These are phyloP conservation scores for Dendrolimus houi DNA, from an alignment of 2,888 invertebrate species.

Conservation along the genomic window DNA sequence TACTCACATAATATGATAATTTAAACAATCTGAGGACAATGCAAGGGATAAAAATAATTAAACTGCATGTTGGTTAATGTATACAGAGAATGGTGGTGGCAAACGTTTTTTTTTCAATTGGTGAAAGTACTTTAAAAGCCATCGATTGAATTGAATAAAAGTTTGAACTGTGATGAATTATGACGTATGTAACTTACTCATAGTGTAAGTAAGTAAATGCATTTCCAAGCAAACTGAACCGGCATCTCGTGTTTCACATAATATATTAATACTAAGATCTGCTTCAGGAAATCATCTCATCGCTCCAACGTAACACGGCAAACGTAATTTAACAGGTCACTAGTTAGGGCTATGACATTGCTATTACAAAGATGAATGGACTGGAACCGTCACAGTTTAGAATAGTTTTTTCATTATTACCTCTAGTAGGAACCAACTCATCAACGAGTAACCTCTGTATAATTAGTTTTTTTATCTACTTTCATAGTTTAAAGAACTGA, in stretches of 20 bases:
- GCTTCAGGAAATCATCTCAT: constrained; percentile 15
- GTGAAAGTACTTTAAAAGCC: too few species aligned
- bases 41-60: too few species aligned
- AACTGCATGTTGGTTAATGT: too few species aligned
- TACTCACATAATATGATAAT: too few species aligned
- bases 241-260: neutral
- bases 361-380: constrained; percentile 26
- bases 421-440: constrained; percentile 32
- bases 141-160: too few species aligned
- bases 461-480: constrained; percentile 34
- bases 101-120: too few species aligned
- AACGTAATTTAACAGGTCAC: constrained; percentile 53
- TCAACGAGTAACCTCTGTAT: constrained; percentile 19
- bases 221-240: too few species aligned
- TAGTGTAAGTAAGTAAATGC: too few species aligned
- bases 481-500: constrained; percentile 5
- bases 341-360: constrained; percentile 36
- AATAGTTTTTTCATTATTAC: constrained; percentile 28
- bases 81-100: too few species aligned
- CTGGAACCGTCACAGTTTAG: constrained; percentile 36
- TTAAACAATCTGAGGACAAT: too few species aligned
- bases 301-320: constrained; percentile 13
- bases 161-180: too few species aligned
- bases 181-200: too few species aligned
- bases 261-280: neutral